phyloP scores from a whole-genome alignment of 2,113 vertebrate genomes.

The Callipepla californica region DNA sequence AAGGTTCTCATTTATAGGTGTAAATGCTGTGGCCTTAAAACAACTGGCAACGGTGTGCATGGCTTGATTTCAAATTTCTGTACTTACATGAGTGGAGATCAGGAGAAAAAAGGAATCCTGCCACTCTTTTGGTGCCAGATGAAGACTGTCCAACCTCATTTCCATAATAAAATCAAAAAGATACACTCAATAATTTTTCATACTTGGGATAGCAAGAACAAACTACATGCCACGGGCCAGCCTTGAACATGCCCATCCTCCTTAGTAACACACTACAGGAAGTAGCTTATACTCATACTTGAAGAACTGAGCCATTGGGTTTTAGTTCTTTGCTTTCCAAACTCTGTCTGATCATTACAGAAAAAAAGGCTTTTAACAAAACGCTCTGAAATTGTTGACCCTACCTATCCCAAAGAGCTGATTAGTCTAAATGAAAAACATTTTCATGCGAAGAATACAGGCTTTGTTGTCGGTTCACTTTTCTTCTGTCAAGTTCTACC shows the following conservation, averaged over 20 bases:
- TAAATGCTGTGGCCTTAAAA: neutral
- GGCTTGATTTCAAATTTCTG: constrained; percentile 12
- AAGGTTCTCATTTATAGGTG: constrained; percentile 5
- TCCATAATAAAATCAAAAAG: constrained; percentile 10
- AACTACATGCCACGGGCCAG: neutral
- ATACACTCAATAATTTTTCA: neutral
- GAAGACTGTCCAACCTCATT: constrained; percentile 7
- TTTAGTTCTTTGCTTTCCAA: neutral
- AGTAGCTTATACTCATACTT: neutral
- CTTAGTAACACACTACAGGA: neutral
- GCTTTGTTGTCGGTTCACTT: neutral
- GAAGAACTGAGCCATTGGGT: neutral
- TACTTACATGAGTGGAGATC: neutral
- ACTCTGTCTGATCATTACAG: neutral
- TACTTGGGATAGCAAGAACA: neutral
- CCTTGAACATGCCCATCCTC: neutral
- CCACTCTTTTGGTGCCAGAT: neutral
- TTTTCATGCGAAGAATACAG: neutral
- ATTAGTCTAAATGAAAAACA: neutral
- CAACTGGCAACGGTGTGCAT: neutral
- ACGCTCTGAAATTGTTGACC: neutral
- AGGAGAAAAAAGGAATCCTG: neutral
- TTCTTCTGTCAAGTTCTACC: fast-evolving
- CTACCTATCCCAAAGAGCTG: neutral
- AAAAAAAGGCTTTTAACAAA: neutral